Evolutionary conservation across 2,797 vertebrate species (phyloP).

Genomic region (Enteromius thamalakanensis): DNA sequence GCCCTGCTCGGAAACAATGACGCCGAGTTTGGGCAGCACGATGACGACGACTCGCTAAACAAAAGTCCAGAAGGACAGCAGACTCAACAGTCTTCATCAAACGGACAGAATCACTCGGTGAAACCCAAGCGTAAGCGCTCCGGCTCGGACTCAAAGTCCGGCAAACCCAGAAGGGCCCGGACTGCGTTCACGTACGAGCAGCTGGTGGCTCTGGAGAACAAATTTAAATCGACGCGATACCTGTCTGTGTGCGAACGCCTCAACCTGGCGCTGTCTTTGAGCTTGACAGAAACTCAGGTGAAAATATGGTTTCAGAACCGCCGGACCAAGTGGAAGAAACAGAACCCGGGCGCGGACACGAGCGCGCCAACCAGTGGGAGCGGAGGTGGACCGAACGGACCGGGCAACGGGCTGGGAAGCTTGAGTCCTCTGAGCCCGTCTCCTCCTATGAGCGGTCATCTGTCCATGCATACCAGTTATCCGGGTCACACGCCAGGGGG

Average conservation of each 20-base stretch:
- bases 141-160: conserved; percentile 93
- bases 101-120: conserved; percentile 62
- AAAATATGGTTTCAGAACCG: conserved; percentile 98
- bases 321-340: conserved; percentile 96
- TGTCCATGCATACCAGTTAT: conserved; percentile 90
- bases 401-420: conserved; percentile 75
- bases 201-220: conserved; percentile 94
- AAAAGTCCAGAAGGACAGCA: conserved; percentile 68
- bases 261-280: conserved; percentile 91
- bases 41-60: conserved; percentile 71
- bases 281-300: conserved; percentile 93
- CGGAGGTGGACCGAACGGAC: conserved; percentile 65
- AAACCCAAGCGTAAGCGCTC: conserved; percentile 94
- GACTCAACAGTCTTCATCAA: conserved; percentile 56
- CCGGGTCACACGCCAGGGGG: conserved; percentile 83
- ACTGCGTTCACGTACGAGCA: conserved; percentile 96
- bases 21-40: conserved; percentile 70
- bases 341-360: conserved; percentile 93
- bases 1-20: conserved; percentile 67
- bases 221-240: conserved; percentile 95
- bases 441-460: conserved; percentile 86
- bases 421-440: conserved; percentile 93
- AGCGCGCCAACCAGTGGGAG: conserved; percentile 84
- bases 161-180: conserved; percentile 90
- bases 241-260: conserved; percentile 93